These are phyloP conservation scores for Zosterops japonicus DNA, from an alignment of 2,113 vertebrate genomes.

Conservation along the genomic window DNA sequence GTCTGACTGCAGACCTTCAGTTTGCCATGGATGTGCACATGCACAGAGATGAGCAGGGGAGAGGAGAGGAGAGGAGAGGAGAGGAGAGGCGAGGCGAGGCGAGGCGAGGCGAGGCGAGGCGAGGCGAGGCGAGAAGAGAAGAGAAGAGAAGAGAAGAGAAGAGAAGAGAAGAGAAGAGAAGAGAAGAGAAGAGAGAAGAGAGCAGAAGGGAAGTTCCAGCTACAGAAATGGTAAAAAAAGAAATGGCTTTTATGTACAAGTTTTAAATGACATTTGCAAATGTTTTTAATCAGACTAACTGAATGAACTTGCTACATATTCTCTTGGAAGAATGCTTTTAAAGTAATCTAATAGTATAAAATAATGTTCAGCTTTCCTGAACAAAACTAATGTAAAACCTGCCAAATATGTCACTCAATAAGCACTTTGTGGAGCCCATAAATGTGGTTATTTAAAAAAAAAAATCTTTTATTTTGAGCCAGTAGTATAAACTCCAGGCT, in stretches of 20 bases:
- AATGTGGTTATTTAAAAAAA: not conserved
- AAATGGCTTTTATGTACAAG: not conserved
- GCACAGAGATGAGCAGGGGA: too few relatives aligned
- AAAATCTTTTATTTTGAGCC: not conserved
- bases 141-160: too few relatives aligned
- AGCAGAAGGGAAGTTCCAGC: not conserved
- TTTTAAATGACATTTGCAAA: not conserved
- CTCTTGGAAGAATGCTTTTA: conserved; percentile 1
- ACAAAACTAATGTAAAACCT: not conserved
- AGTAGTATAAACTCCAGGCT: not conserved
- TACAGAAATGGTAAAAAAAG: not conserved
- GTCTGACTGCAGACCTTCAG: too few relatives aligned
- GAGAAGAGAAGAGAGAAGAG: too few relatives aligned
- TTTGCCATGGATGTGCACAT: too few relatives aligned
- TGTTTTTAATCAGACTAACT: conserved; percentile 4
- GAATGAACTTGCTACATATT: not conserved
- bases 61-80: too few relatives aligned
- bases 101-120: too few relatives aligned
- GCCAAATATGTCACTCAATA: not conserved
- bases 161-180: too few relatives aligned
- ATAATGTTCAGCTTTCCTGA: not conserved
- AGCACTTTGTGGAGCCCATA: not conserved
- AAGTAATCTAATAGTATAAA: conserved; percentile 45
- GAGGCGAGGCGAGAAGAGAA: too few relatives aligned
- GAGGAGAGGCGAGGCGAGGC: too few relatives aligned